Evolutionary conservation across 2,113 vertebrate species (phyloP).

Genomic region (Rhodinocichla rosea): DNA sequence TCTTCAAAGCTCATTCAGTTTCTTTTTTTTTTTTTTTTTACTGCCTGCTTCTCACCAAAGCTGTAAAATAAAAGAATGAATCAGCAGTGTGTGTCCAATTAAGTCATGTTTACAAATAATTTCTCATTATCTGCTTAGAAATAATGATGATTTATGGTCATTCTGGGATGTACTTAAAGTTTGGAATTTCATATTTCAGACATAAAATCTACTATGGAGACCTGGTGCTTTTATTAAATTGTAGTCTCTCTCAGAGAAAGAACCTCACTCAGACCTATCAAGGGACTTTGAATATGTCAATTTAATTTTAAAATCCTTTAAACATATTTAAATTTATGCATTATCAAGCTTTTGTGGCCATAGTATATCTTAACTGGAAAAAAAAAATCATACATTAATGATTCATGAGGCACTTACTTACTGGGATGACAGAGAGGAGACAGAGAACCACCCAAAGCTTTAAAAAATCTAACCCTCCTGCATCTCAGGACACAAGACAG

Average conservation of each 20-base stretch:
- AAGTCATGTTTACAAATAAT: slow-evolving; percentile 38
- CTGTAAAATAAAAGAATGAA: neutral
- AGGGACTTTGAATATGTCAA: neutral
- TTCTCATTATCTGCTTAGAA: neutral
- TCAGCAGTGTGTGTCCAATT: neutral
- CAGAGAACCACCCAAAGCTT: neutral
- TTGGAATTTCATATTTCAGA: neutral
- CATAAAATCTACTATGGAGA: neutral
- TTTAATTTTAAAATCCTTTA: slow-evolving; percentile 1
- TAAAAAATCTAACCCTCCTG: neutral
- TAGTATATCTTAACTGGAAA: neutral
- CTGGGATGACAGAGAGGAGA: neutral
- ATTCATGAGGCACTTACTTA: slow-evolving; percentile 21
- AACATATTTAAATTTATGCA: slow-evolving; percentile 49
- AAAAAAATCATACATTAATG: neutral
- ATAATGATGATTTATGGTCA: neutral
- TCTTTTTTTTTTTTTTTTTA: neutral
- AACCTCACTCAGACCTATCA: neutral
- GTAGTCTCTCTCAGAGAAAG: neutral
- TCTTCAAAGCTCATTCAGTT: neutral
- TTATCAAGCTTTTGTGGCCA: neutral
- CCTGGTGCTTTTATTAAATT: neutral
- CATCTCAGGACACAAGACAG: neutral
- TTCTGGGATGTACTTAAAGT: neutral
- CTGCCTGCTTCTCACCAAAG: neutral